These are phyloP conservation scores for Lordiphosa stackelbergi DNA, from an alignment of 1,140 invertebrate genomes.

Conservation along the genomic window DNA sequence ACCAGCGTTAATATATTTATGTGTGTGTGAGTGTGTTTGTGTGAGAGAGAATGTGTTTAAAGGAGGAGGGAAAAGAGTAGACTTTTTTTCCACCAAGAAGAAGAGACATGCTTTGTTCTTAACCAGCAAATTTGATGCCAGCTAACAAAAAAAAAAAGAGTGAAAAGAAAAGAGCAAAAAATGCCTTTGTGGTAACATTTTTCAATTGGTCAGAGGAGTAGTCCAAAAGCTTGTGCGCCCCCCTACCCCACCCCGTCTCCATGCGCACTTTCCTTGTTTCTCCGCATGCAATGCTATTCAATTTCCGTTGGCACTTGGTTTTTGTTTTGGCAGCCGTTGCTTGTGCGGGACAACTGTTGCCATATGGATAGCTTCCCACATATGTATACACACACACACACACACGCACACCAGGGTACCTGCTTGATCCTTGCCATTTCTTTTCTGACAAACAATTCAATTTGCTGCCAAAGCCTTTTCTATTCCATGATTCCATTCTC, in stretches of 20 bases:
- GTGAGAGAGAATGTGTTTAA: conserved; percentile 3
- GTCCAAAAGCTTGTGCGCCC: conserved; percentile 6
- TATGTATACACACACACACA: not conserved
- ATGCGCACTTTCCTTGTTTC: not conserved
- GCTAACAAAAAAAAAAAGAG: not conserved
- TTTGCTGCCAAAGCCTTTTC: conserved; percentile 41
- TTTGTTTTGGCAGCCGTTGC: conserved; percentile 42
- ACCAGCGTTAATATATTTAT: conserved; percentile 47
- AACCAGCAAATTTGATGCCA: too few relatives aligned
- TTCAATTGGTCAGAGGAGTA: conserved; percentile 4
- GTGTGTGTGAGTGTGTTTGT: conserved; percentile 18
- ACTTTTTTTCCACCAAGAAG: conserved; percentile 6
- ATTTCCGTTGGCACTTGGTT: conserved; percentile 43
- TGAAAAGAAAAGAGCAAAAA: conserved; percentile 1
- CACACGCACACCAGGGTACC: too few relatives aligned
- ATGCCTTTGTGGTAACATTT: conserved; percentile 14
- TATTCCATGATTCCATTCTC: conserved; percentile 6
- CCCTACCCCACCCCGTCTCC: not conserved
- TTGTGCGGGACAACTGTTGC: conserved; percentile 50
- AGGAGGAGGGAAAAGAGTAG: conserved; percentile 9
- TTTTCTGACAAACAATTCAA: conserved; percentile 61
- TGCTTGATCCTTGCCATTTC: conserved; percentile 6
- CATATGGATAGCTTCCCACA: conserved; percentile 32
- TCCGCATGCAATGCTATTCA: conserved; percentile 23
- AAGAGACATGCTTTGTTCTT: conserved; percentile 19